Base-by-base conservation (phyloP, 2,888 invertebrate genomes). In the Amiota communis region DNA sequence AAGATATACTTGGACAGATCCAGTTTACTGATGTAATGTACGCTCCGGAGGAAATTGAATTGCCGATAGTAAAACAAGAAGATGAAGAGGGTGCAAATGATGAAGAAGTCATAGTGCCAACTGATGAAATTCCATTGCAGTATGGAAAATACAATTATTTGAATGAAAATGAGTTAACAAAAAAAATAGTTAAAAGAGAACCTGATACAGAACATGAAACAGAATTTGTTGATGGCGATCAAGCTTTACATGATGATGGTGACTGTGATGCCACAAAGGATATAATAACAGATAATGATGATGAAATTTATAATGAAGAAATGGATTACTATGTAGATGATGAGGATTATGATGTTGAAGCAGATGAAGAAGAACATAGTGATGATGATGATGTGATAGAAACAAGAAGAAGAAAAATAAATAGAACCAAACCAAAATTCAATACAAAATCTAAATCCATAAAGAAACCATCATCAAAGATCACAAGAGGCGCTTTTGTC, bases 81-180 rank as follows among this genome's bases (percentile, higher is more conserved):
- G 74, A 83, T 77, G 67, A 74, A 74, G 11, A 11, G 84, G 84
- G 84, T n/a, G n/a, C n/a, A n/a, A 84, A 80, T n/a, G 83, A 83
- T 70, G 83, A 83, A 53, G 79, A 84, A 8, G 74, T 83, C 69
- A n/a, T n/a, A n/a, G 73, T 83, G 74, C 81, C 83, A 10, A 74
- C 84, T 0, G 79, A 80, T 69, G 81, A 79, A n/a, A 72, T 84
- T 10, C 74, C 81, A 8, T 78, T n/a, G n/a, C n/a, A n/a, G n/a
- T n/a, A n/a, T 74, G 15, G 80, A 81, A 47, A 81, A 71, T n/a
- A 79, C 72, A 87, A 87, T 79, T 87, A 87, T 0, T 74, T 87
- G 12, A 81, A 86, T 72, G 86, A 82, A 51, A 23, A 81, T 0
- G 86, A 86, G 17, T 2, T 71, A 6, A 15, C 63, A 9, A 36